Percentiles rank a stretch among this genome's conserved stretches.
Conservation (phyloP, 1,140 invertebrate genomes). For the Polypedilum pembai region DNA sequence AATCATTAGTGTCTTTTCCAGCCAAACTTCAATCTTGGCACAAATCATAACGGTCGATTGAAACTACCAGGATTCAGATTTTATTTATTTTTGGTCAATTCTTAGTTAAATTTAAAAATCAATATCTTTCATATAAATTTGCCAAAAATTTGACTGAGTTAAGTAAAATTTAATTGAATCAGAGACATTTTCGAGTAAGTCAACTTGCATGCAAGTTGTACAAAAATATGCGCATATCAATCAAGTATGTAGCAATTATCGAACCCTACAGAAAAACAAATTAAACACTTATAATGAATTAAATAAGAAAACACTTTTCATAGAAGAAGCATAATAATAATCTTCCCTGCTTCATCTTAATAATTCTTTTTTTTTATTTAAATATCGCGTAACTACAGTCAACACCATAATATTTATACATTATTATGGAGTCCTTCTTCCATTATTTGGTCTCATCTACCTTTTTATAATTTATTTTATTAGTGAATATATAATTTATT, state of each 20-base stretch:
- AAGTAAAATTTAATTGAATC: background rate
- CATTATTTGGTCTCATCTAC: constrained; percentile 17
- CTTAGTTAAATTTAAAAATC: too few relatives aligned
- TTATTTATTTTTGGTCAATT: too few relatives aligned
- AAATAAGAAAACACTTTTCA: background rate
- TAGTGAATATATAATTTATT: constrained; percentile 7
- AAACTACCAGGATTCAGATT: too few relatives aligned
- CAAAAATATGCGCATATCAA: background rate
- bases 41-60: too few relatives aligned
- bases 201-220: too few relatives aligned
- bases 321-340: background rate
- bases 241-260: too few relatives aligned
- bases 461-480: constrained; percentile 13
- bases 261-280: constrained; percentile 19
- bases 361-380: constrained; percentile 15
- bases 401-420: background rate
- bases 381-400: constrained; percentile 11
- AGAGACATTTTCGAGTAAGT: too few relatives aligned
- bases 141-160: background rate
- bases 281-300: background rate
- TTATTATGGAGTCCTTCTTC: constrained; percentile 6
- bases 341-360: background rate
- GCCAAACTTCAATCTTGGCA: too few relatives aligned
- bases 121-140: too few relatives aligned
- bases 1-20: too few relatives aligned